Percentiles rank a stretch among this genome's conserved stretches.
Evolutionary conservation across 2,888 invertebrate genomes (phyloP).

Genomic region (Dynastes maya): DNA sequence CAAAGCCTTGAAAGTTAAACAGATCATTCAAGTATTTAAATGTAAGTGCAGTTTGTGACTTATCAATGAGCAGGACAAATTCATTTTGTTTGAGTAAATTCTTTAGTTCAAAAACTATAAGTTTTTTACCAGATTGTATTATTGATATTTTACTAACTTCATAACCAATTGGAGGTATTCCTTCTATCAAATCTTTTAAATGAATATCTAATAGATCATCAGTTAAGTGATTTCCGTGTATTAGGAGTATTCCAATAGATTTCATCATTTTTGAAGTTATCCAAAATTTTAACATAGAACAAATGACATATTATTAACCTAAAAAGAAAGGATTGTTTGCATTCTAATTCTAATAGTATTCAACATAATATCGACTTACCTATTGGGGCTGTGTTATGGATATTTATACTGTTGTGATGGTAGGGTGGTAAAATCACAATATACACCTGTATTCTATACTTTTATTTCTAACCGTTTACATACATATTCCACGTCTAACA

Average conservation of each 20-base stretch:
- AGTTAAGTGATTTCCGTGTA: slow-evolving; percentile 39
- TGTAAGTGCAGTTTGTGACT: slow-evolving; percentile 18
- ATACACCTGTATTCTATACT: no score
- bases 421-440: no score
- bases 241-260: slow-evolving; percentile 44
- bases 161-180: slow-evolving; percentile 53
- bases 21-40: slow-evolving; percentile 29
- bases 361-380: no score
- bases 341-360: no score
- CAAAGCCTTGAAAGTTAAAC: slow-evolving; percentile 18
- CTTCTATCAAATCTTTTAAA: slow-evolving; percentile 45
- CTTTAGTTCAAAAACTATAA: slow-evolving; percentile 55
- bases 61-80: slow-evolving; percentile 60
- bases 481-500: no score
- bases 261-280: slow-evolving; percentile 43
- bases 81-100: slow-evolving; percentile 59
- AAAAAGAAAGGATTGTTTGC: slow-evolving; percentile 3
- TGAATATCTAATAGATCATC: slow-evolving; percentile 40
- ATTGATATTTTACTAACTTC: slow-evolving; percentile 54
- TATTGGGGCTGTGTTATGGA: no score
- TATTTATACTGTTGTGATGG: no score
- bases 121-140: slow-evolving; percentile 46
- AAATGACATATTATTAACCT: slow-evolving; percentile 24
- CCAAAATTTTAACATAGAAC: neutral
- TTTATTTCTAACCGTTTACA: no score